Conservation (phyloP, 2,888 invertebrate species). For the Rhabditoides inermis region DNA sequence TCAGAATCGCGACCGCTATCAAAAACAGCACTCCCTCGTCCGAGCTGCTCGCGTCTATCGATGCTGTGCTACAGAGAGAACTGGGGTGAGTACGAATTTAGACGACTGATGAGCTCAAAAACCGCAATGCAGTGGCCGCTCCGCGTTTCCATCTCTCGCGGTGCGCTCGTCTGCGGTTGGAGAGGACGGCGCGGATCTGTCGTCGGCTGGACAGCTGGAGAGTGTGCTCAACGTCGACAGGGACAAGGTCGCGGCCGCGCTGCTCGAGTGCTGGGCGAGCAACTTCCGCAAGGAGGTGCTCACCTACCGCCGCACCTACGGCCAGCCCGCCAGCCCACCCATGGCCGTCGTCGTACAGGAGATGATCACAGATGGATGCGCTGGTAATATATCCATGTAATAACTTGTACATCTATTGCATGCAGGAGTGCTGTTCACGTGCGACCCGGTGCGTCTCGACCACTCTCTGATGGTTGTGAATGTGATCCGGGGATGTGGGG, state of each 20-base stretch:
- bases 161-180: constrained; percentile 63
- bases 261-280: constrained; percentile 74
- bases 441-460: constrained; percentile 68
- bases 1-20: too few relatives aligned
- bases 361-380: constrained; percentile 64
- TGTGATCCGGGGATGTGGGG: constrained; percentile 74
- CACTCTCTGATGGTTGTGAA: constrained; percentile 66
- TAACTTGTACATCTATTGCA: not conserved
- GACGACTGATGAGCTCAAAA: not conserved
- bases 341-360: constrained; percentile 76
- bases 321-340: constrained; percentile 63
- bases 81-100: not conserved
- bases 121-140: too few relatives aligned
- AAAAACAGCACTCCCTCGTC: too few relatives aligned
- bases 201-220: constrained; percentile 76
- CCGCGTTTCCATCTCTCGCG: too few relatives aligned
- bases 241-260: constrained; percentile 54
- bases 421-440: constrained; percentile 73
- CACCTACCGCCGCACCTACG: constrained; percentile 71
- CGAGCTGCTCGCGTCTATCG: not conserved
- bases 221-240: constrained; percentile 65
- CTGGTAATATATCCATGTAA: constrained; percentile 50
- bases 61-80: not conserved
- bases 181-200: constrained; percentile 72
- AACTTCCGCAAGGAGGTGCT: constrained; percentile 70